Evolutionary conservation across 2,797 vertebrate species (phyloP).

Genomic region (Clamator glandarius): DNA sequence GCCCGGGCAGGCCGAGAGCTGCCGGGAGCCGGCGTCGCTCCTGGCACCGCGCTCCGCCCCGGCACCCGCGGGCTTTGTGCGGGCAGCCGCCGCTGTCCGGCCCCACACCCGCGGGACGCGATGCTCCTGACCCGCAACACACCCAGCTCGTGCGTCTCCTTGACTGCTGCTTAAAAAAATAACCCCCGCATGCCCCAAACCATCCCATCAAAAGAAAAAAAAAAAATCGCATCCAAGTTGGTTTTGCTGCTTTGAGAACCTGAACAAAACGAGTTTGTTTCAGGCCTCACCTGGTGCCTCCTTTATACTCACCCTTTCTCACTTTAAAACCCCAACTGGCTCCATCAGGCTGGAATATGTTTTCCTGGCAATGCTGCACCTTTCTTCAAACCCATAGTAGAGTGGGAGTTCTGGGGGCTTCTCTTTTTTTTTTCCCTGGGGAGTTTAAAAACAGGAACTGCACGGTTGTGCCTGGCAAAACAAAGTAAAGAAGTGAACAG

Average conservation of each 20-base stretch:
- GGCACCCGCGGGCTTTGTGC: constrained; percentile 11
- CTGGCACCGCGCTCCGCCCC: neutral
- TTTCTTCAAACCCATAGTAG: neutral
- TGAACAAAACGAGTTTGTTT: constrained; percentile 45
- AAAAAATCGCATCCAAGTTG: neutral
- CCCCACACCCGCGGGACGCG: too few species aligned
- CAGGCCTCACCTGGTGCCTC: constrained; percentile 33
- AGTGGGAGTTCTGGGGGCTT: neutral
- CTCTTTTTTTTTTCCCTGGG: neutral
- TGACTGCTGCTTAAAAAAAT: neutral
- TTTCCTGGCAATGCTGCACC: neutral
- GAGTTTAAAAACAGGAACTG: neutral
- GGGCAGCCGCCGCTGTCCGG: too few species aligned
- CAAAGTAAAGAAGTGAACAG: neutral
- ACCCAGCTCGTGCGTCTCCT: neutral
- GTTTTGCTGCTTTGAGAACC: constrained; percentile 44
- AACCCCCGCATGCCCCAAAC: neutral
- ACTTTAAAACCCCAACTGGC: constrained; percentile 27
- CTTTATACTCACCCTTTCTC: constrained; percentile 37
- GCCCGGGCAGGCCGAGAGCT: constrained; percentile 72
- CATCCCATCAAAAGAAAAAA: neutral
- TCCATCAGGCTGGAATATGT: neutral
- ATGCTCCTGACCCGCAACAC: neutral
- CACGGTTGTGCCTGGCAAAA: neutral
- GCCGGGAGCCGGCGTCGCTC: constrained; percentile 22